Percentiles rank a stretch among this genome's conserved stretches.
phyloP scores from a whole-genome alignment of 2,888 invertebrate genomes.

The Lepidocyrtinus sp. region DNA sequence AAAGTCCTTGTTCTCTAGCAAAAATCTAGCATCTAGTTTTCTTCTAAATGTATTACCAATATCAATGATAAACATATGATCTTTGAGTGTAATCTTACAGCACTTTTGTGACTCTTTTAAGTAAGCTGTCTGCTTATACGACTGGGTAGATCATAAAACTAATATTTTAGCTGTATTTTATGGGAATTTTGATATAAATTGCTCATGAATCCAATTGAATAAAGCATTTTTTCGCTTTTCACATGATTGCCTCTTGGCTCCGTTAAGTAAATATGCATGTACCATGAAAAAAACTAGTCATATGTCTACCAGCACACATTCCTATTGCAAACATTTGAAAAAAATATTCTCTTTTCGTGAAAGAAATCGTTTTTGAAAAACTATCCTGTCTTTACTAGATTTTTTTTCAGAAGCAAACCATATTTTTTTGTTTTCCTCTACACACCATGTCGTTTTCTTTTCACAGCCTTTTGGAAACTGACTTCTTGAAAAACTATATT shows the following conservation, averaged over 20 bases:
- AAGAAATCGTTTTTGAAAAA: not conserved
- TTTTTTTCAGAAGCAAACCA: conserved; percentile 16
- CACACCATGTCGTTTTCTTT: conserved; percentile 41
- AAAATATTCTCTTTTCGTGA: no score
- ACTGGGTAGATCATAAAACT: conserved; percentile 60
- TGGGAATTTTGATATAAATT: conserved; percentile 58
- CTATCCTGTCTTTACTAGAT: not conserved
- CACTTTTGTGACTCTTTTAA: conserved; percentile 58
- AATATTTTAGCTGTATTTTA: conserved; percentile 60
- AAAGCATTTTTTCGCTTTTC: conserved; percentile 59
- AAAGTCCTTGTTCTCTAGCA: not conserved
- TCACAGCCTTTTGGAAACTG: conserved; percentile 46
- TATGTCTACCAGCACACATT: not conserved
- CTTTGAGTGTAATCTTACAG: conserved; percentile 49
- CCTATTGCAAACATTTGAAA: not conserved
- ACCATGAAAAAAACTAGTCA: conserved; percentile 14
- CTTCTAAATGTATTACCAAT: conserved; percentile 17
- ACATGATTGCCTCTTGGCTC: conserved; percentile 61
- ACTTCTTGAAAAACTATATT: conserved; percentile 33
- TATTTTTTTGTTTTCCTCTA: conserved; percentile 45
- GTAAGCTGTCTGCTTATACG: conserved; percentile 55
- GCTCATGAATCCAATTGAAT: conserved; percentile 61
- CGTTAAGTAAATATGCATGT: conserved; percentile 59
- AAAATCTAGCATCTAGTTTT: not conserved
- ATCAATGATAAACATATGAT: conserved; percentile 1